These are phyloP conservation scores for Lucinisca nassula DNA, from an alignment of 2,888 invertebrate genomes.

Conservation along the genomic window DNA sequence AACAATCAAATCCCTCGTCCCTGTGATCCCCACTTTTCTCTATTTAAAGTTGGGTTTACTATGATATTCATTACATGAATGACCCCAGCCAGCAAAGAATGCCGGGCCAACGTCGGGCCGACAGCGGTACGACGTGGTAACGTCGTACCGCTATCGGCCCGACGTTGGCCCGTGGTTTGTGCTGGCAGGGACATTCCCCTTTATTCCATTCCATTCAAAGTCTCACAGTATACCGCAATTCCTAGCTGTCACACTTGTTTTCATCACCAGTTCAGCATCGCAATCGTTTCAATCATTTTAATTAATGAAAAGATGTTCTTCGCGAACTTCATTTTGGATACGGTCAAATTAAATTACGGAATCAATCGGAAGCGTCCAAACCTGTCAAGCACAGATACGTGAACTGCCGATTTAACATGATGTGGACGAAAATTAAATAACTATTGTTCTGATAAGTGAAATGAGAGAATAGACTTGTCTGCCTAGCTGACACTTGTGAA, in stretches of 20 bases:
- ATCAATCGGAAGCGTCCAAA: conserved; percentile 41
- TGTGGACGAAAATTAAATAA: conserved; percentile 15
- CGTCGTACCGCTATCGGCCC: too few species aligned
- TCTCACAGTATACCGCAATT: too few species aligned
- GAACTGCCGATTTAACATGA: conserved; percentile 11
- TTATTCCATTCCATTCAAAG: too few species aligned
- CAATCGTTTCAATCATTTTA: conserved; percentile 20
- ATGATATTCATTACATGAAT: too few species aligned
- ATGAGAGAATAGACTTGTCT: conserved; percentile 3
- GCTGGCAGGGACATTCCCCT: too few species aligned
- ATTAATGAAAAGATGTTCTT: conserved; percentile 58
- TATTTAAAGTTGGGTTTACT: too few species aligned
- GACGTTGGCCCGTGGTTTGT: too few species aligned
- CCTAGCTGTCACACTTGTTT: neutral
- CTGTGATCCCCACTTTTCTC: too few species aligned
- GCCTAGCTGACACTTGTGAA: neutral
- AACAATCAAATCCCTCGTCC: too few species aligned
- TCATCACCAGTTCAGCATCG: neutral
- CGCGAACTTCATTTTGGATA: conserved; percentile 12
- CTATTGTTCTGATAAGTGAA: conserved; percentile 15
- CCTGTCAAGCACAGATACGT: neutral
- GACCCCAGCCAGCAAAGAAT: too few species aligned
- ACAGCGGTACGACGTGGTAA: too few species aligned
- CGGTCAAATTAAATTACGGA: conserved; percentile 52
- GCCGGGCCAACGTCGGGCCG: too few species aligned